phyloP scores from a whole-genome alignment of 2,113 vertebrate genomes.

The Bufo bufo region DNA sequence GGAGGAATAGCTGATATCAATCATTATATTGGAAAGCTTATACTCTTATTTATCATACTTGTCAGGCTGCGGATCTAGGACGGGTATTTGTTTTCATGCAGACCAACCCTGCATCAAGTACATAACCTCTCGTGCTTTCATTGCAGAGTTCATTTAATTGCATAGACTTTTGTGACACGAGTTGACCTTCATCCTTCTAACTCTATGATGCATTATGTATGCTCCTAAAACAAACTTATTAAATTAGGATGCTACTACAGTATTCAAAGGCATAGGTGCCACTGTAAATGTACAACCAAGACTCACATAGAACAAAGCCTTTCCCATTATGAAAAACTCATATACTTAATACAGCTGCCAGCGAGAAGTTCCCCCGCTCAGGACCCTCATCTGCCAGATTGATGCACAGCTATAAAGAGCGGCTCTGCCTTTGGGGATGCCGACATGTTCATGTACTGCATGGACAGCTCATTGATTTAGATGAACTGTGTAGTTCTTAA shows the following conservation, averaged over 20 bases:
- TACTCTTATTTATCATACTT: constrained; percentile 44
- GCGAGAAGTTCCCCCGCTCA: no score
- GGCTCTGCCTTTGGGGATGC: no score
- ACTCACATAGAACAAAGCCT: neutral
- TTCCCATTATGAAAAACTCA: neutral
- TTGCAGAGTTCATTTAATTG: constrained; percentile 16
- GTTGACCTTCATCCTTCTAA: constrained; percentile 15
- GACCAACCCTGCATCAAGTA: constrained; percentile 7
- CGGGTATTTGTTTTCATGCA: constrained; percentile 13
- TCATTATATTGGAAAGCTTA: constrained; percentile 21
- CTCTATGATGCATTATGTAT: neutral
- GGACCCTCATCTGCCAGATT: no score
- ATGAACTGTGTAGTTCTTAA: no score
- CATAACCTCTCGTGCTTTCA: neutral
- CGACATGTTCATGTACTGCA: no score
- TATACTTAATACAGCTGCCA: neutral
- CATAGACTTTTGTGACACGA: neutral
- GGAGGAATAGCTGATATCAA: constrained; percentile 37
- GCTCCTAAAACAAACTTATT: neutral
- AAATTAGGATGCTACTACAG: neutral
- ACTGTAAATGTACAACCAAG: neutral
- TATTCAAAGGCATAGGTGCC: neutral
- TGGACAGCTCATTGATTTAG: no score
- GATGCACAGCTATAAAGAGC: no score
- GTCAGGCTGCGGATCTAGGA: constrained; percentile 25